Base-by-base conservation (phyloP, 2,888 invertebrate species). In the Drosophila anomelani region DNA sequence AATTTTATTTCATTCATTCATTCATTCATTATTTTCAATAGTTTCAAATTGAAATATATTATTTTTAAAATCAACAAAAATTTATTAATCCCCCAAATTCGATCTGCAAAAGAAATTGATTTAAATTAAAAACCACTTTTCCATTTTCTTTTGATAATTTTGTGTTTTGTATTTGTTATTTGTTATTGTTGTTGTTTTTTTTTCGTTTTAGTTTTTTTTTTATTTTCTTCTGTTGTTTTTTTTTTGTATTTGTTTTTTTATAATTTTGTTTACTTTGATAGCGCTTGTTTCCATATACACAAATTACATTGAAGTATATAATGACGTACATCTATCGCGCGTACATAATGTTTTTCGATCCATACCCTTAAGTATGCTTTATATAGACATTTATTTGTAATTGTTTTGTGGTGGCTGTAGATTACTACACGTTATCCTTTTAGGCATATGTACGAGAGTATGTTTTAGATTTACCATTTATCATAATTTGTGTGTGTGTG, bases 361-460 rank as follows among this genome's bases (percentile, higher is more conserved):
- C 44, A 72, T 85, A 79, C 76, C 81, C 85, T 81, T 81, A 81
- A 76, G 83, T 76, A 79, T 77, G 76, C 80, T 76, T 51, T 51
- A 80, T 81, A 83, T 84, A 84, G 83, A 84, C 83, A 84, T 85
- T 84, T 81, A 84, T 76, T 83, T 83, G 76, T 83, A 78, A 77
- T 74, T 77, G 58, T 69, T 69, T 76, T 49, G 55, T 60, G 66
- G 59, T 73, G 73, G 61, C 66, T 74, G 83, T 85, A 83, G 83
- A 79, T 83, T 85, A 81, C 83, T 85, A 85, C 77, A 85, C 66
- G 80, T 80, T 85, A 84, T 85, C 83, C 83, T 85, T 84, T 83
- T 81, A 84, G 83, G 83, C 83, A 76, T 83, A 85, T 78, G 73
- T 85, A 85, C 83, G 83, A 83, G 85, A 74, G 68, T 74, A 85